Conservation (phyloP, 2,113 vertebrate species). For the Blennius ocellaris region DNA sequence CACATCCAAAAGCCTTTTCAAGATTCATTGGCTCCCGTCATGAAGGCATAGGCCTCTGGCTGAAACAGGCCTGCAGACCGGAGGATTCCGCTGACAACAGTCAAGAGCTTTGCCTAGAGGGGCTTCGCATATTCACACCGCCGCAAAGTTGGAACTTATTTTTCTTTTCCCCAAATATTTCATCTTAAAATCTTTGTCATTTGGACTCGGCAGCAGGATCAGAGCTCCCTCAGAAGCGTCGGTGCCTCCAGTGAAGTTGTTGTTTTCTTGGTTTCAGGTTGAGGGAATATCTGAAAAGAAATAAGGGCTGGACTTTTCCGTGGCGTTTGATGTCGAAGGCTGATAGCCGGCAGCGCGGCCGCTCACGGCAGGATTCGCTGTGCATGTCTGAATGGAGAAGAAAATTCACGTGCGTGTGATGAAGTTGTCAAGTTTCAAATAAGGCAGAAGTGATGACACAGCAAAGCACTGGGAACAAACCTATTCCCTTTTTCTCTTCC, state of each 20-base stretch:
- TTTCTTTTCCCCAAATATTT: constrained; percentile 12
- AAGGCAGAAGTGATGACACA: constrained; percentile 12
- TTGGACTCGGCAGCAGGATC: constrained; percentile 35
- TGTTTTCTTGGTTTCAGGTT: constrained; percentile 6
- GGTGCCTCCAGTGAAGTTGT: constrained; percentile 35
- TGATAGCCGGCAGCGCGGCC: constrained; percentile 23
- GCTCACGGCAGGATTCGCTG: constrained; percentile 18
- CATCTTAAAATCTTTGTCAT: constrained; percentile 26
- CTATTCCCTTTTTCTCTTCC: not conserved
- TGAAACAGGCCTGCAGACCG: constrained; percentile 10
- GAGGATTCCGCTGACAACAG: constrained; percentile 21
- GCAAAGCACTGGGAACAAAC: not conserved
- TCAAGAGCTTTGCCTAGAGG: constrained; percentile 11
- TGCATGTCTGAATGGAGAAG: not conserved
- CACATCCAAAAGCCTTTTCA: constrained; percentile 18
- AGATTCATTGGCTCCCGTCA: constrained; percentile 1
- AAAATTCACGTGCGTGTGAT: not conserved
- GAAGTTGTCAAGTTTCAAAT: too few relatives aligned
- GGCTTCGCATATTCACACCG: not conserved
- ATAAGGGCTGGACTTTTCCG: constrained; percentile 7
- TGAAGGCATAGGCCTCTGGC: constrained; percentile 8
- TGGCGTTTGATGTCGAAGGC: constrained; percentile 30
- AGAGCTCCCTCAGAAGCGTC: constrained; percentile 1
- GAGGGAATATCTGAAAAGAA: not conserved
- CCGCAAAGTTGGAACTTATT: constrained; percentile 25